phyloP scores from a whole-genome alignment of 2,888 invertebrate genomes.

The Acanthosepion esculentum region DNA sequence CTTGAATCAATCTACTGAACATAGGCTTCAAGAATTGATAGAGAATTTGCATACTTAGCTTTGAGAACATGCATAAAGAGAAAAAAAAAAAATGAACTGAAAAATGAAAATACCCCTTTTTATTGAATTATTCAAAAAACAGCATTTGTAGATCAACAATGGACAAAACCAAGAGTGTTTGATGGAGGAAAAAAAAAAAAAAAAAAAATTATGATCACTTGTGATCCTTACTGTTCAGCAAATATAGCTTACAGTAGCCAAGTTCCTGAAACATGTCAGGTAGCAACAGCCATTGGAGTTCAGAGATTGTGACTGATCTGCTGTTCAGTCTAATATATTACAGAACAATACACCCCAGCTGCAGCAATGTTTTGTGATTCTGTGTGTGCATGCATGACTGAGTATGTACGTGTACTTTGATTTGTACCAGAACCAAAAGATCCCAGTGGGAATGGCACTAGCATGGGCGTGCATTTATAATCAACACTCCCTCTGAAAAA shows the following conservation, averaged over 20 bases:
- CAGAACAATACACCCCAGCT: neutral
- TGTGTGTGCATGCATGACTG: neutral
- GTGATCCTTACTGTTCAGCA: conserved; percentile 23
- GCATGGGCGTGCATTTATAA: neutral
- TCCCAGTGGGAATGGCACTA: neutral
- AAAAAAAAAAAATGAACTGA: neutral
- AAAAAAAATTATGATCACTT: neutral
- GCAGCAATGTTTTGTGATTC: neutral
- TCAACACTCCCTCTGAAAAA: no score
- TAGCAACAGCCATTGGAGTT: conserved; percentile 34
- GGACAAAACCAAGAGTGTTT: conserved; percentile 46
- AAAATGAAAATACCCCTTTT: conserved; percentile 41
- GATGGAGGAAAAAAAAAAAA: conserved; percentile 13
- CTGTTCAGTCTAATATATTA: neutral
- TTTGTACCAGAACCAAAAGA: conserved; percentile 25
- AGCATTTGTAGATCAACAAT: conserved; percentile 37
- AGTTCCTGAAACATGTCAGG: conserved; percentile 34
- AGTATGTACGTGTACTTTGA: neutral
- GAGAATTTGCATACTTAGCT: no score
- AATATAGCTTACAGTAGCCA: neutral
- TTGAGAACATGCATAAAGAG: neutral
- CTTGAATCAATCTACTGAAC: no score
- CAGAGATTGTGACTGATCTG: neutral
- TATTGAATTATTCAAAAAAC: conserved; percentile 44
- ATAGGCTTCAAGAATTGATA: no score